phyloP scores from a whole-genome alignment of 2,797 vertebrate genomes.

The Acestrorhynchus altus region DNA sequence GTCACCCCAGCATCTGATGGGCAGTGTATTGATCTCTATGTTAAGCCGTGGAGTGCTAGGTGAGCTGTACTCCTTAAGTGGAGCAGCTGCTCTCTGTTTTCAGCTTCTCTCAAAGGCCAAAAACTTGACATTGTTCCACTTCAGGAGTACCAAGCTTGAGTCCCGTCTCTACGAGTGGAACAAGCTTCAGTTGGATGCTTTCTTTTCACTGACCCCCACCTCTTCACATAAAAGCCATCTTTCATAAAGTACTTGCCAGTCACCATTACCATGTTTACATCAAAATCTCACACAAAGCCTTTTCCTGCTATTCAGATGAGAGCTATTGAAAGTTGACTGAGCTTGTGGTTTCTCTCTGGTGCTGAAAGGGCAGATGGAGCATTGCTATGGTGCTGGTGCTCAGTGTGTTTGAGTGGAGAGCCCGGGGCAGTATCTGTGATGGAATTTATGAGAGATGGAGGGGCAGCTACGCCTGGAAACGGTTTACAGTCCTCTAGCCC shows the following conservation, averaged over 20 bases:
- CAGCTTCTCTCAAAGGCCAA: conserved; percentile 59
- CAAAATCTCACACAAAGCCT: conserved; percentile 68
- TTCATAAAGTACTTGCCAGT: conserved; percentile 65
- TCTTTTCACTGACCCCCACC: conserved; percentile 25
- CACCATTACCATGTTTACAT: conserved; percentile 70
- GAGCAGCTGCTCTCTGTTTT: conserved; percentile 53
- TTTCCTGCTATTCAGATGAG: conserved; percentile 62
- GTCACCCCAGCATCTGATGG: background rate
- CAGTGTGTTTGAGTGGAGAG: conserved; percentile 53
- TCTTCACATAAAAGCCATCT: conserved; percentile 50
- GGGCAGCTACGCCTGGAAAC: conserved; percentile 28
- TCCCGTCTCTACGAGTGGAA: conserved; percentile 18
- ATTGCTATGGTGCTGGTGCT: conserved; percentile 69
- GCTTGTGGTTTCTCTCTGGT: conserved; percentile 65
- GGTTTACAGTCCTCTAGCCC: conserved; percentile 40
- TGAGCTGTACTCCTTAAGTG: conserved; percentile 39
- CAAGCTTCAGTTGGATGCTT: conserved; percentile 36
- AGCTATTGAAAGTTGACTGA: conserved; percentile 53
- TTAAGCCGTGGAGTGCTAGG: background rate
- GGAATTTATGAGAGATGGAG: conserved; percentile 65
- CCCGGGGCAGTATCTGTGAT: conserved; percentile 67
- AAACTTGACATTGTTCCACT: conserved; percentile 56
- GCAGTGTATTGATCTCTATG: conserved; percentile 17
- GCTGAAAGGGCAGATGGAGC: conserved; percentile 65
- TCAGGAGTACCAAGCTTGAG: conserved; percentile 47